These are phyloP conservation scores for Oryctolagus cuniculus DNA, from an alignment of 2,113 vertebrate genomes.

Conservation along the genomic window DNA sequence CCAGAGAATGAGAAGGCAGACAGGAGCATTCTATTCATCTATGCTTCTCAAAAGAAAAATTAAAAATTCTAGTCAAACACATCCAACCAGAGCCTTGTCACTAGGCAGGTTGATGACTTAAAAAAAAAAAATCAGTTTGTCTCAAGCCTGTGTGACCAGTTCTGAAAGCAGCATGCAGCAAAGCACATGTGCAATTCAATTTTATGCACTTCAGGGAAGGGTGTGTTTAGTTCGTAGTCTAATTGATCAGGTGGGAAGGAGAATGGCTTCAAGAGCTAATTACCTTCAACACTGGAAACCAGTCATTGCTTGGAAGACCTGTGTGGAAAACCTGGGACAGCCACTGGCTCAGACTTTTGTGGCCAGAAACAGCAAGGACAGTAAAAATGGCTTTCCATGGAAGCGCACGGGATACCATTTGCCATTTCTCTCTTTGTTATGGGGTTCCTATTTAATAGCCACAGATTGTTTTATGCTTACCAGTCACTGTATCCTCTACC, in stretches of 20 bases:
- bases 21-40: too few species aligned
- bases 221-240: slow-evolving; percentile 46
- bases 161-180: slow-evolving; percentile 7
- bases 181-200: not conserved
- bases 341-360: slow-evolving; percentile 1
- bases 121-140: not conserved
- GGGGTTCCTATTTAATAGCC: not conserved
- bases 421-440: not conserved
- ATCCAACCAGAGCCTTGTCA: not conserved
- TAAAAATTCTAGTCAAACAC: not conserved
- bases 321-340: slow-evolving; percentile 65
- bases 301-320: slow-evolving; percentile 69
- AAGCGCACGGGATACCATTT: not conserved
- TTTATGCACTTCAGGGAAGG: not conserved
- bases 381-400: not conserved
- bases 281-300: slow-evolving; percentile 64
- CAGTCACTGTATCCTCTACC: not conserved
- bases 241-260: slow-evolving; percentile 65
- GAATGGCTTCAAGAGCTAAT: slow-evolving; percentile 65
- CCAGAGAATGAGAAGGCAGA: too few species aligned
- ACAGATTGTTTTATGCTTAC: not conserved
- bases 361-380: not conserved
- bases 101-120: not conserved
- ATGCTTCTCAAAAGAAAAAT: too few species aligned
- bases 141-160: fast-evolving